Evolutionary conservation across 2,888 invertebrate genomes (phyloP).

Genomic region (Drosophila neutralis): DNA sequence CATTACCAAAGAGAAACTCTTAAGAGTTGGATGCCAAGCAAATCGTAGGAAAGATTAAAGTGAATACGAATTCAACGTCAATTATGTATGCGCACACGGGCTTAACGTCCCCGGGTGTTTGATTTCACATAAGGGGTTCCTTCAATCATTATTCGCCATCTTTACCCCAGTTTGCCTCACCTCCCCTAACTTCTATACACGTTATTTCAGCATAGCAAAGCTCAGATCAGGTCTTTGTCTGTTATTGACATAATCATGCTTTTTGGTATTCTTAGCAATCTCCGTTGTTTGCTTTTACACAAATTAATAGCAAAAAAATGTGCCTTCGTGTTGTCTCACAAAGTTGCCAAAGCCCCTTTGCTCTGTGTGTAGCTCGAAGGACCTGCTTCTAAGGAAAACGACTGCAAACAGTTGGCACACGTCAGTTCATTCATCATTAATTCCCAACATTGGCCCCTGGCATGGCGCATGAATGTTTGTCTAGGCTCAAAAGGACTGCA

Average conservation of each 20-base stretch:
- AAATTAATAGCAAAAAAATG: constrained; percentile 68
- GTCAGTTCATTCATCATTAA: constrained; percentile 45
- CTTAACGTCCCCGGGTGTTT: constrained; percentile 56
- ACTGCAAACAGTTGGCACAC: constrained; percentile 37
- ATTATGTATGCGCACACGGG: constrained; percentile 64
- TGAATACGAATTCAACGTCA: constrained; percentile 62
- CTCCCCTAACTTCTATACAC: not conserved
- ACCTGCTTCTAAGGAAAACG: constrained; percentile 31
- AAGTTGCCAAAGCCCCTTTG: constrained; percentile 37
- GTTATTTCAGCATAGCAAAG: not conserved
- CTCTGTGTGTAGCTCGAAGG: constrained; percentile 47
- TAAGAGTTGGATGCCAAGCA: constrained; percentile 36
- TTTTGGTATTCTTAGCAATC: constrained; percentile 49
- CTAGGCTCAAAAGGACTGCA: constrained; percentile 57
- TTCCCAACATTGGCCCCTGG: constrained; percentile 39
- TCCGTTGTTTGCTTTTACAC: constrained; percentile 65
- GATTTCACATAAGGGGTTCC: constrained; percentile 56
- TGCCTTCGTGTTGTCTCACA: constrained; percentile 23
- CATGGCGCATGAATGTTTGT: constrained; percentile 41
- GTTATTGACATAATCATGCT: constrained; percentile 44
- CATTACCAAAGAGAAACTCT: constrained; percentile 50
- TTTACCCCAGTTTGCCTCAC: not conserved
- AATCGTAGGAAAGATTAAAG: constrained; percentile 65
- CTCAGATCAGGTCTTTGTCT: constrained; percentile 3
- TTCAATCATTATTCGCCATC: constrained; percentile 52